Base-by-base conservation (phyloP, 2,797 vertebrate species). In the Micromesistius poutassou region DNA sequence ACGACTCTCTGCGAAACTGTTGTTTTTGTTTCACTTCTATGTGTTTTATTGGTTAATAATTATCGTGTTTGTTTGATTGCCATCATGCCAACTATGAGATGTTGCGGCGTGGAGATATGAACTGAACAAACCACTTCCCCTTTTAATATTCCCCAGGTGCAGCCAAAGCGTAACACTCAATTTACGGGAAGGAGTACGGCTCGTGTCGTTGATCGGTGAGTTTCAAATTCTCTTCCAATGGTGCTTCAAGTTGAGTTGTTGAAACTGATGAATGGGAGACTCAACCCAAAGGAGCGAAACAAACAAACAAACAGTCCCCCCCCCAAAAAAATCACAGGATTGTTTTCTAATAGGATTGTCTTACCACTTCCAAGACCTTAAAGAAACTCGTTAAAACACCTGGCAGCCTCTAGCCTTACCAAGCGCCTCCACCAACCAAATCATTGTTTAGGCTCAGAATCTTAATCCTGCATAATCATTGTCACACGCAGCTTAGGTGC, bases 401-500 rank as follows among this genome's bases (percentile, higher is more conserved):
- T 77, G 35, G 22, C 35, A 68, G 40, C 72, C 42, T 36, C 74
- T 78, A 2, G 73, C 33, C 28, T 76, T 62, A 74, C 42, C 33
- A 68, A 68, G 70, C 72, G 77, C 6, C 0, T 36, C 55, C 72
- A 6, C 72, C 38, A 12, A 76, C 30, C 50, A 36, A 70, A 75
- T 55, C 55, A 6, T 0, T 0, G 22, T 30, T 50, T 8, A 46
- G 68, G 14, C 74, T 82, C 12, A 30, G 46, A 75, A 74, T 79
- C 76, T 30, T 16, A 70, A 71, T 68, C 55, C 40, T 73, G 73
- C 70, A 79, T 75, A 68, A 68, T 83, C 71, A 72, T 73, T 46
- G 35, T 55, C 79, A 79, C 82, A 76, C 78, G 55, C 72, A 73
- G 50, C 38, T 0, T n/a, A 73, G 77, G 42, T 76, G 28, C 68